These are phyloP conservation scores for Dromius quadrimaculatus DNA, from an alignment of 2,888 invertebrate genomes.

Conservation along the genomic window DNA sequence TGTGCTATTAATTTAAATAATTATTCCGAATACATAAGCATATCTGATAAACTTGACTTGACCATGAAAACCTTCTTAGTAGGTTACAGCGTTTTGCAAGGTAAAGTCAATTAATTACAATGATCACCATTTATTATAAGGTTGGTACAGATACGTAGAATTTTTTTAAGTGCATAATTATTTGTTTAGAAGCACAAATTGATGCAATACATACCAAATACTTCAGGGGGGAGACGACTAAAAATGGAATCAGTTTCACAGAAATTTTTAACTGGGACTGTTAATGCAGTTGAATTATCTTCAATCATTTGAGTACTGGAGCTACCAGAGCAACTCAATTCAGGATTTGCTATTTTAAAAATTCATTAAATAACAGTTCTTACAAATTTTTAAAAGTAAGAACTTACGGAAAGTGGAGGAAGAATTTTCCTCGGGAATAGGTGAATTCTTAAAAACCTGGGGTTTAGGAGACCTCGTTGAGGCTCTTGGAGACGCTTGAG, in stretches of 20 bases:
- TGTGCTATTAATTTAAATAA: neutral
- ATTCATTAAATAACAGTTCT: neutral
- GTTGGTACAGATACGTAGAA: too few species aligned
- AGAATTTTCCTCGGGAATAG: constrained; percentile 36
- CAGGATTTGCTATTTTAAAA: constrained; percentile 14
- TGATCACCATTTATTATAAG: neutral
- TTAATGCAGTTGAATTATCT: constrained; percentile 10
- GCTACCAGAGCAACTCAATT: constrained; percentile 32
- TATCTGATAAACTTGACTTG: constrained; percentile 8
- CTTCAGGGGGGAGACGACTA: constrained; percentile 64
- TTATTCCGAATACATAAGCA: too few species aligned
- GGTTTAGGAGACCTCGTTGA: constrained; percentile 39
- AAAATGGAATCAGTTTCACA: constrained; percentile 59
- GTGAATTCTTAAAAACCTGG: constrained; percentile 16
- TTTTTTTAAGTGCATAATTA: too few species aligned
- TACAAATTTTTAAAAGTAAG: neutral
- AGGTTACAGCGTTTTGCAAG: too few species aligned
- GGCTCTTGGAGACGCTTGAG: constrained; percentile 38
- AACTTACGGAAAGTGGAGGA: constrained; percentile 23
- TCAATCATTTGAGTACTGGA: constrained; percentile 30
- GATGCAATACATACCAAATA: constrained; percentile 60
- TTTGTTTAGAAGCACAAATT: neutral
- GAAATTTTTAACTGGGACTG: constrained; percentile 16
- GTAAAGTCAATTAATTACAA: constrained; percentile 7
- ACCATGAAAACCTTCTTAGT: neutral